A percentile compares a stretch with the other conserved stretches of the same genome.
phyloP scores from a whole-genome alignment of 2,113 vertebrate species.

The Catharus fuscescens region DNA sequence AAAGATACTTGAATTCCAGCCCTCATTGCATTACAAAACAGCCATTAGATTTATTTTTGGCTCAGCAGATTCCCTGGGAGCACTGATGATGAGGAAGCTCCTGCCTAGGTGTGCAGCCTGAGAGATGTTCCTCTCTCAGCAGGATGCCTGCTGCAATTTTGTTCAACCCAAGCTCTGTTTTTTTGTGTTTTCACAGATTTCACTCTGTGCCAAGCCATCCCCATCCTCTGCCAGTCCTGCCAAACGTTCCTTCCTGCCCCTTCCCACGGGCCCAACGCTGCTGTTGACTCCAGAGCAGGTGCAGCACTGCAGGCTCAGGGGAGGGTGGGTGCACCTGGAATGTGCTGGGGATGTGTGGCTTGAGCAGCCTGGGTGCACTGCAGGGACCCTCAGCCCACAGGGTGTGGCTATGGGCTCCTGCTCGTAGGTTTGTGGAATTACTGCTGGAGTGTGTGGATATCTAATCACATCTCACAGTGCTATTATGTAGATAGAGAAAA shows the following conservation, averaged over 20 bases:
- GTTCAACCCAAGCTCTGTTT: not conserved
- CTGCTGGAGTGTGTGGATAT: not conserved
- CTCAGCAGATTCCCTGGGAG: not conserved
- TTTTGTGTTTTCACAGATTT: not conserved
- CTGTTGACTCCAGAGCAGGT: constrained; percentile 77
- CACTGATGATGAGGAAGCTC: not conserved
- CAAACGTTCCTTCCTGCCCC: constrained; percentile 25
- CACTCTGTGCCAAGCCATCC: not conserved
- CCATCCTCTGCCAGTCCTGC: constrained; percentile 35
- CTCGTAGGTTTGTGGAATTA: not conserved
- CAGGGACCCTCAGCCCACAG: not conserved
- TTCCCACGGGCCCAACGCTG: constrained; percentile 31
- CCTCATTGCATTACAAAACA: not conserved
- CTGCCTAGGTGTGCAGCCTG: not conserved
- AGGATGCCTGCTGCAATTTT: not conserved
- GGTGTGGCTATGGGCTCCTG: not conserved
- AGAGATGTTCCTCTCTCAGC: not conserved
- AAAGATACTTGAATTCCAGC: not conserved
- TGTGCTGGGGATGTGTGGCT: not conserved
- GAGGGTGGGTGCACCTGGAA: not conserved
- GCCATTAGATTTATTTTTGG: not conserved
- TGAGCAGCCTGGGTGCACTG: not conserved
- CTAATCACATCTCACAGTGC: not conserved
- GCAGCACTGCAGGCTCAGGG: not conserved
- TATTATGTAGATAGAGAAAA: not conserved